These are phyloP conservation scores for Druon quercuslanigerum DNA, from an alignment of 1,140 invertebrate species.

Conservation along the genomic window DNA sequence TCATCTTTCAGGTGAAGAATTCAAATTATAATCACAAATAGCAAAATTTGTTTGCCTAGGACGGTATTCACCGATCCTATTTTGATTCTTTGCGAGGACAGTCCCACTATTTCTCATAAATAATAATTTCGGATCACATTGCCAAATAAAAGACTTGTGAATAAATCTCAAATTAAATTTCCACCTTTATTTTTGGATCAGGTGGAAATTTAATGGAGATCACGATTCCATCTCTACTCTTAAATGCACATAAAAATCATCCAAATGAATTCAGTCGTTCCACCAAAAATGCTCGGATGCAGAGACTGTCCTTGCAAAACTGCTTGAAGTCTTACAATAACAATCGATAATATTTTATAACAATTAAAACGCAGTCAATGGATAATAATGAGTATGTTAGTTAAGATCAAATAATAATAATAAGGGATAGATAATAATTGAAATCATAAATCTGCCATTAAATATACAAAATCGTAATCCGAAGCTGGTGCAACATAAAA, in stretches of 20 bases:
- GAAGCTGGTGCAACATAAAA: slow-evolving; percentile 3
- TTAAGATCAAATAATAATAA: no score
- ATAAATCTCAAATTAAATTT: no score
- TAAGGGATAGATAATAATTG: not conserved
- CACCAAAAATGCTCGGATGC: not conserved
- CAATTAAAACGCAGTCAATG: no score
- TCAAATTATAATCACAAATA: no score
- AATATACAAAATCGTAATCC: not conserved
- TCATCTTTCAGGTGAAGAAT: no score
- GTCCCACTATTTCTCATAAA: slow-evolving; percentile 3
- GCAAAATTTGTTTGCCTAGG: no score
- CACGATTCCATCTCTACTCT: not conserved
- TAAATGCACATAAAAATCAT: slow-evolving; percentile 18
- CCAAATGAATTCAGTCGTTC: not conserved
- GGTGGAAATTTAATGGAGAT: not conserved
- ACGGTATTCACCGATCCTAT: no score
- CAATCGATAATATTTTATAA: no score
- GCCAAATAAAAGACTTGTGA: not conserved
- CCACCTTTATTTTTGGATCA: no score
- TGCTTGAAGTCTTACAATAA: not conserved
- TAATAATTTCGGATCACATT: slow-evolving; percentile 1
- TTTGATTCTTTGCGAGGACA: slow-evolving; percentile 2
- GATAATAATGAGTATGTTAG: no score
- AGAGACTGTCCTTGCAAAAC: slow-evolving; percentile 14
- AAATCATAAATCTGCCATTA: not conserved